These are phyloP conservation scores for Aphidoletes aphidimyza DNA, from an alignment of 2,888 invertebrate genomes.

Conservation along the genomic window DNA sequence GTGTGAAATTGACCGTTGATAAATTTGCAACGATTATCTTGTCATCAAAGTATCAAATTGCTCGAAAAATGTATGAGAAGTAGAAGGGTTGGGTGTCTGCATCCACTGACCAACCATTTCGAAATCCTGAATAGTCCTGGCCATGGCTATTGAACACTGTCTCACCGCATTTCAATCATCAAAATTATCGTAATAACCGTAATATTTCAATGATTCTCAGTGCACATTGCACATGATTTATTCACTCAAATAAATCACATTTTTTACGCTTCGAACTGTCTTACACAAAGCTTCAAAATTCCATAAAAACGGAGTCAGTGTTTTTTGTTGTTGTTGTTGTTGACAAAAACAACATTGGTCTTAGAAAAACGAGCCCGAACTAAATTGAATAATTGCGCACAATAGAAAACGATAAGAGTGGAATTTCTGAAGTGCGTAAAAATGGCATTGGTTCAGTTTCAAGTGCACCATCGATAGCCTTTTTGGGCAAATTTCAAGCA, in stretches of 20 bases:
- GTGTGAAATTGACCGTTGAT: conserved; percentile 52
- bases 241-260: not conserved
- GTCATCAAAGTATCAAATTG: conserved; percentile 17
- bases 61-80: not conserved
- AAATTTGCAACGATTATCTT: conserved; percentile 41
- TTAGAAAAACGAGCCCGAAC: not conserved
- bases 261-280: not conserved
- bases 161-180: conserved; percentile 25
- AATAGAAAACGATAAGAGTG: conserved; percentile 1
- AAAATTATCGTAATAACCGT: not conserved
- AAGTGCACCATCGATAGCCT: conserved; percentile 18
- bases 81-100: not conserved
- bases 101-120: too few species aligned
- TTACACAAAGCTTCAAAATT: too few species aligned
- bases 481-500: conserved; percentile 17
- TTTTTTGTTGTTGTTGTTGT: not conserved
- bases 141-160: not conserved
- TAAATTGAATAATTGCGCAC: not conserved
- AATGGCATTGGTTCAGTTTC: not conserved
- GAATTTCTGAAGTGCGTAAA: not conserved
- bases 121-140: too few species aligned
- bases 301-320: too few species aligned
- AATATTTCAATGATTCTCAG: not conserved
- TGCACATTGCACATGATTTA: not conserved
- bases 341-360: not conserved